Evolutionary conservation across 2,888 invertebrate species (phyloP), one percentile per base, ranked within the genome.

Genomic region (Dascillus cervinus): DNA sequence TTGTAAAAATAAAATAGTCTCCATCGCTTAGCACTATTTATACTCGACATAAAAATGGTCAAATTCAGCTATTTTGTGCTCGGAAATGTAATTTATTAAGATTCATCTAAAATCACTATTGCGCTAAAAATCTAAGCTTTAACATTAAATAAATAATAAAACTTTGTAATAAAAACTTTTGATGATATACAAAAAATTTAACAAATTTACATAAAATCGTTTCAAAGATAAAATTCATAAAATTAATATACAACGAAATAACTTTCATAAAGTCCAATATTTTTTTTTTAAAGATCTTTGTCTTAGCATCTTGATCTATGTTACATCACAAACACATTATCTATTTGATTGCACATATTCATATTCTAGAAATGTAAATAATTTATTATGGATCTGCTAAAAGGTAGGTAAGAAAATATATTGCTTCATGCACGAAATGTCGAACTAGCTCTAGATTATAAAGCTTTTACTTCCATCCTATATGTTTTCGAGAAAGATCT

Each of bases 1-100:
- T 35, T 53, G 47, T 47, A 52, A 50, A 49, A 51, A 50, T 46
- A 44, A 49, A 44, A 49, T n/a, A 42, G 58, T 56, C 56, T 56
- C 54, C 54, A 52, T 50, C 50, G 56, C 55, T 55, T 50, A 56
- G 27, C 47, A 47, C 50, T 52, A 51, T 43, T 44, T 34, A 26
- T 27, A 34, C 22, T 26, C 20, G 26, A 25, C 26, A 25, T 31
- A 31, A 14, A 17, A 22, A 26, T 31, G 22, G 22, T 12, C 21
- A 21, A 32, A 21, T n/a, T n/a, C n/a, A n/a, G n/a, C n/a, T n/a
- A n/a, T 22, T 34, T 6, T 8, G 4, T 17, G 17, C 17, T 17
- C 5, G 8, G 4, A 4, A 17, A 4, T 17, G 17, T 17, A 17
- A 17, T 17, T 17, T 17, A 17, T n/a, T n/a, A n/a, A 17, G 17